Evolutionary conservation across 2,888 invertebrate species (phyloP).

Genomic region (Leucozona laternaria): DNA sequence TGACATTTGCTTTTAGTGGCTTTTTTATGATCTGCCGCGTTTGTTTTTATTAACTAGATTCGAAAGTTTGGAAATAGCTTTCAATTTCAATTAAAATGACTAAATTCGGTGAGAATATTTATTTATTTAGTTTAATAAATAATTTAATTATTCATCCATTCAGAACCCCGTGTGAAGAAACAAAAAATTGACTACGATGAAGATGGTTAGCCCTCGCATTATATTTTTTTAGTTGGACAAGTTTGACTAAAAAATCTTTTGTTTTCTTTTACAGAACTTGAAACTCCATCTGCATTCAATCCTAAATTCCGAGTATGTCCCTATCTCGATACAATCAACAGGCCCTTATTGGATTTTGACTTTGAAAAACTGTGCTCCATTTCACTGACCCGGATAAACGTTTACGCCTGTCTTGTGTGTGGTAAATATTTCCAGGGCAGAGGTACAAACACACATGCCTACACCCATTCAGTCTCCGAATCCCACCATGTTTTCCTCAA

Average conservation of each 20-base stretch:
- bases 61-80: neutral
- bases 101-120: constrained; percentile 39
- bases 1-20: neutral
- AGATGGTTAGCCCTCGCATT: constrained; percentile 40
- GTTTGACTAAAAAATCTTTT: neutral
- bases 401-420: constrained; percentile 99
- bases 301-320: constrained; percentile 90
- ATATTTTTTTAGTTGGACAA: neutral
- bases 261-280: constrained; percentile 71
- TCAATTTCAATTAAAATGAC: constrained; percentile 10
- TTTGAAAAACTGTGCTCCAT: constrained; percentile 99
- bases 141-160: neutral
- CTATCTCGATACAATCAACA: constrained; percentile 98
- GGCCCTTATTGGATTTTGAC: constrained; percentile 98
- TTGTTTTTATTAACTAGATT: constrained; percentile 26
- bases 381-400: constrained; percentile 98
- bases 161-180: constrained; percentile 57
- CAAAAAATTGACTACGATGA: constrained; percentile 50
- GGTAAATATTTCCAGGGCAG: constrained; percentile 99
- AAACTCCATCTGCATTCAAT: constrained; percentile 83
- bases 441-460: constrained; percentile 99
- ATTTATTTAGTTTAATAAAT: neutral
- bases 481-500: constrained; percentile 99
- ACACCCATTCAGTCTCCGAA: constrained; percentile 99
- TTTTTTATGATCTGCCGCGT: constrained; percentile 6